A percentile compares a stretch with the other conserved stretches of the same genome.
phyloP scores from a whole-genome alignment of 92 coral and sea anemone genomes.

The Diadumene lineata region DNA sequence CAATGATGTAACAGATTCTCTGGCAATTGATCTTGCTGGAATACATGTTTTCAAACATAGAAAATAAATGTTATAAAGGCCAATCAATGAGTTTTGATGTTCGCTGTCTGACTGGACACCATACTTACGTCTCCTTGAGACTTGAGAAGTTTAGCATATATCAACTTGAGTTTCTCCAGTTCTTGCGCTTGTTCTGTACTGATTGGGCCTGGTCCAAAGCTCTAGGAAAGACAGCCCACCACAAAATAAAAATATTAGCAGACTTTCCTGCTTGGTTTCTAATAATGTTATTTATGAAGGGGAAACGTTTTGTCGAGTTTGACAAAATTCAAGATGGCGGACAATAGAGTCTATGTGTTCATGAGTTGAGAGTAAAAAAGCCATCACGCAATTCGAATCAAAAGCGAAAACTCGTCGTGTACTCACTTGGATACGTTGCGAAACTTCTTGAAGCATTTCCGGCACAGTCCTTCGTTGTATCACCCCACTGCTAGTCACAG shows the following conservation, averaged over 20 bases:
- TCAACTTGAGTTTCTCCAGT: conserved; percentile 65
- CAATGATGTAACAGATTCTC: too few species aligned
- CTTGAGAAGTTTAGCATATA: conserved; percentile 52
- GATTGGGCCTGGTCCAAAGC: conserved; percentile 84
- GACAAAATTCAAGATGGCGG: too few species aligned
- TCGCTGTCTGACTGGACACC: too few species aligned
- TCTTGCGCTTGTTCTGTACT: conserved; percentile 88
- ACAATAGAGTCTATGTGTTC: too few species aligned
- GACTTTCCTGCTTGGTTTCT: too few species aligned
- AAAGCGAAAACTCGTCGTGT: neutral
- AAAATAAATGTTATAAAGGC: too few species aligned
- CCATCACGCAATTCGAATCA: neutral
- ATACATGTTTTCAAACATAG: too few species aligned
- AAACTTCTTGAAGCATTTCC: conserved; percentile 79
- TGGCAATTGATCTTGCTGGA: too few species aligned
- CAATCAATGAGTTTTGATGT: too few species aligned
- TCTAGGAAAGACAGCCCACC: conserved; percentile 16
- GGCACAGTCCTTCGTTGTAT: conserved; percentile 48
- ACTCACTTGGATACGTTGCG: conserved; percentile 73
- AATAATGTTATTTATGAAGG: too few species aligned
- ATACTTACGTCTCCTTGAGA: conserved; percentile 45
- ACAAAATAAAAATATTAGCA: neutral
- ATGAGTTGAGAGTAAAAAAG: too few species aligned
- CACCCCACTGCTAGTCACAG: conserved; percentile 37
- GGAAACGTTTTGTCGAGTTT: too few species aligned